A percentile compares a stretch with the other conserved stretches of the same genome.
Conservation (phyloP, 2,888 invertebrate genomes). For the Fabriciana adippe region DNA sequence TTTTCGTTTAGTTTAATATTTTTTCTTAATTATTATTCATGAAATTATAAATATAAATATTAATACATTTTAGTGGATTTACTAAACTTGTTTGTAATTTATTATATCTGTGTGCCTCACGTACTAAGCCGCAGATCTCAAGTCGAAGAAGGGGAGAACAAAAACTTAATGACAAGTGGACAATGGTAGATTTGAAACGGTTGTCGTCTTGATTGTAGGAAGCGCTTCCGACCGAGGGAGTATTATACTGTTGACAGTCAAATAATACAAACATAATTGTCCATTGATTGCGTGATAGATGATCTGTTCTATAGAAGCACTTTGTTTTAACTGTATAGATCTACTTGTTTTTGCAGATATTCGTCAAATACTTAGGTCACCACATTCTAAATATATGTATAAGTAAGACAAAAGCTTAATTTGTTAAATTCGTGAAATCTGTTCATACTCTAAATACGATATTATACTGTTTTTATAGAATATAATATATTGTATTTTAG, state of each 20-base stretch:
- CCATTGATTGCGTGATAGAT: conserved; percentile 34
- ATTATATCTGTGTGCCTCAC: conserved; percentile 35
- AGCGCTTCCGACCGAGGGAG: conserved; percentile 47
- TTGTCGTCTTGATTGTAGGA: conserved; percentile 69
- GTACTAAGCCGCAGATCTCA: conserved; percentile 57
- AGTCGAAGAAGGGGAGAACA: conserved; percentile 68
- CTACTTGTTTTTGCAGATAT: not conserved
- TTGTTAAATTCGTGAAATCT: too few relatives aligned
- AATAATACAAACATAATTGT: conserved; percentile 60
- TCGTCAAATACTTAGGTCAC: too few relatives aligned
- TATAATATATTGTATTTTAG: too few relatives aligned
- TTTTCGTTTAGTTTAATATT: too few relatives aligned
- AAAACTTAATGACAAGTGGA: conserved; percentile 82
- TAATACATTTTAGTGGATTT: not conserved
- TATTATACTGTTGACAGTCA: conserved; percentile 47
- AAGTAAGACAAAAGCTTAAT: too few relatives aligned
- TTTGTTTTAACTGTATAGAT: not conserved
- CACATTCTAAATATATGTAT: too few relatives aligned
- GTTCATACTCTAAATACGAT: too few relatives aligned
- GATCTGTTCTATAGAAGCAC: conserved; percentile 22
- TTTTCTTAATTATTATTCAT: not conserved
- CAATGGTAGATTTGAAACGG: conserved; percentile 78
- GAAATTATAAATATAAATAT: too few relatives aligned
- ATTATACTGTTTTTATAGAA: too few relatives aligned
- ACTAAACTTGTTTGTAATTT: not conserved